Evolutionary conservation across 2,888 invertebrate genomes (phyloP), one percentile per base, ranked within the genome.

Genomic region (Perdita meconis): DNA sequence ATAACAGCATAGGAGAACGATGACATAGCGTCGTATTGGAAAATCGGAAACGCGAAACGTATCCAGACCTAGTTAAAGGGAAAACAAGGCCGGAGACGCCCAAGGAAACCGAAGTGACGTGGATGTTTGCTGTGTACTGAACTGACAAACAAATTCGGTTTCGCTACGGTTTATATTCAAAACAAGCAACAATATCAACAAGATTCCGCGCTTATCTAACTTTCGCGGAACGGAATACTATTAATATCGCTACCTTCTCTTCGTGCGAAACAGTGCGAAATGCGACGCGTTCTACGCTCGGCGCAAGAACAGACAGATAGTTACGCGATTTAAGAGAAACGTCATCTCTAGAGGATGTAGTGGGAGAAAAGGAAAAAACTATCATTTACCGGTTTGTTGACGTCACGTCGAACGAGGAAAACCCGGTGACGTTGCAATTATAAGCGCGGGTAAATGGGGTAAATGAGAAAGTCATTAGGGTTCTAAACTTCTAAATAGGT

Each of bases 161-260:
- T 16, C 0, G 13, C 0, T 5, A 22, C 30, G 22, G 34, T 24
- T 82, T 75, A 71, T 75, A 59, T 10, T 1, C 1, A 13, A 19
- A 12, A 12, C 5, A 19, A 24, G 22, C 24, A 0, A 2, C 44
- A 3, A 30, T 16, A 22, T 13, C 5, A 26, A 19, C 53, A 8
- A 16, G 0, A 19, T 50, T 42, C 22, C 36, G 3, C 42, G 22
- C 74, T 83, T 53, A 81, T 61, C 53, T 63, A 44, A 53, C 0
- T 51, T 68, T 47, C 57, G 26, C 34, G 5, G 42, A 79, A 71
- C 40, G 22, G 1, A 13, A 13, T 34, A 44, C 13, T 70, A 60
- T 22, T 55, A 2, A 19, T 57, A 53, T 6, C 0, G 13, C 13
- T 8, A 42, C 4, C 3, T 55, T 30, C 26, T 19, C 34, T 34